Conservation (phyloP, 2,113 vertebrate species). For the Entomyzon cyanotis region DNA sequence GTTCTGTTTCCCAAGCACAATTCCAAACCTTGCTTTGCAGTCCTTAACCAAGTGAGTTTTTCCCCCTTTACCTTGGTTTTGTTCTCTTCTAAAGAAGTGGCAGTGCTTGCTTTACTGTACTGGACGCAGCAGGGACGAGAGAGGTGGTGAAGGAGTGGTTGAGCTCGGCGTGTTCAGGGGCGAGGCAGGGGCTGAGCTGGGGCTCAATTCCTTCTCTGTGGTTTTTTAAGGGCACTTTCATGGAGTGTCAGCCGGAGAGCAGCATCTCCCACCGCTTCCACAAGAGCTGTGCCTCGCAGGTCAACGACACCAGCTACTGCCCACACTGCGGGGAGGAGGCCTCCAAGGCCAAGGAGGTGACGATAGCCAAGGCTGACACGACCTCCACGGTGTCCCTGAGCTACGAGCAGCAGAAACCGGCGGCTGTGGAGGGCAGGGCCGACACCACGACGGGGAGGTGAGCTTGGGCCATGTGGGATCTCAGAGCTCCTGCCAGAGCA, state of each 20-base stretch:
- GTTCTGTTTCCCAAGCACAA: slow-evolving; percentile 25
- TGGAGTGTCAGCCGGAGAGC: slow-evolving; percentile 95
- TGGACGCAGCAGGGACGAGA: slow-evolving; percentile 23
- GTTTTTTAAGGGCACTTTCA: slow-evolving; percentile 88
- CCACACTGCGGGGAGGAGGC: slow-evolving; percentile 96
- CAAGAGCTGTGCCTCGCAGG: slow-evolving; percentile 86
- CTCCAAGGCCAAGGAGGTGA: slow-evolving; percentile 88
- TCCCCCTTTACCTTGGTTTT: slow-evolving; percentile 13
- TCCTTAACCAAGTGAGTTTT: slow-evolving; percentile 39
- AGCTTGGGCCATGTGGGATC: neutral
- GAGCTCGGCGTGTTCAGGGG: neutral
- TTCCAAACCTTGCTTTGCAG: slow-evolving; percentile 25
- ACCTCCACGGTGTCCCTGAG: slow-evolving; percentile 83
- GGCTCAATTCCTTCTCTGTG: slow-evolving; percentile 44
- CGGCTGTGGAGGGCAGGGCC: slow-evolving; percentile 83
- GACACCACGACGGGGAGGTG: slow-evolving; percentile 95
- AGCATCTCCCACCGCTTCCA: slow-evolving; percentile 96
- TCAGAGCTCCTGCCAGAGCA: fast-evolving
- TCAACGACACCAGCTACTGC: slow-evolving; percentile 88
- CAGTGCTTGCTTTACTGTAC: slow-evolving; percentile 60
- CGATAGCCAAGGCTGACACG: slow-evolving; percentile 80
- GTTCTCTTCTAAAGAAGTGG: slow-evolving; percentile 53
- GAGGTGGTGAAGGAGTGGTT: neutral
- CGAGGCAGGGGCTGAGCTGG: fast-evolving
- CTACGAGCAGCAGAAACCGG: slow-evolving; percentile 72